Evolutionary conservation across 1,140 invertebrate genomes (phyloP), one percentile per base, ranked within the genome.

Genomic region (Cydia fagiglandana): DNA sequence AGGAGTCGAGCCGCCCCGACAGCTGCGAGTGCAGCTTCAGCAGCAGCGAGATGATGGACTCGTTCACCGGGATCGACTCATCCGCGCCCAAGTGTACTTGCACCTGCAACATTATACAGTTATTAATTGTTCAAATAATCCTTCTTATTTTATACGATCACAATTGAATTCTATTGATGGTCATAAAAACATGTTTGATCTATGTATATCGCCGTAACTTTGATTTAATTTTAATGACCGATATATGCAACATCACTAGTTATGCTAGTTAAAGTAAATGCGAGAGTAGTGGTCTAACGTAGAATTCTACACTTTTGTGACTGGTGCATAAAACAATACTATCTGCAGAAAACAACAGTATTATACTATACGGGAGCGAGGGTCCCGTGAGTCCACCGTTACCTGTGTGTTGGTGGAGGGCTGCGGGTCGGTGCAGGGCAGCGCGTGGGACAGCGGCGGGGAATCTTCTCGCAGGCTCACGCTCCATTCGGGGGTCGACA

Each of bases 11-110:
- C 50, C 95, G 93, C 4, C 96, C 97, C 0, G 96, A 97, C 13
- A 99, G 91, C 87, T 99, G 98, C 0, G 97, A 97, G 91, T 99
- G 98, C n/a, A 99, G 93, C 89, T 98, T 98, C 10, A 99, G 93
- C 28, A 99, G 92, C 50, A 99, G 93, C 0, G 98, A 98, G 78
- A 99, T 96, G 73, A 99, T 97, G 77, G 97, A 98, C 90, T 99
- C 98, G 81, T 98, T 97, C 17, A 97, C 94, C 75, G 95, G 94
- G 0, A 96, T 93, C 68, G 94, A 91, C 15, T 95, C 94, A 66
- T 94, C 93, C 34, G 91, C 86, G 17, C 75, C 56, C 17, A 73
- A 80, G 73, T 86, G 88, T 6, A 91, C 41, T 76, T 91, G 85
- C 73, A 90, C 76, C 88, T 90, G 56, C 17, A 3, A 61, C 30